Base-by-base conservation (phyloP, 2,797 vertebrate genomes). In the Pempheris klunzingeri region DNA sequence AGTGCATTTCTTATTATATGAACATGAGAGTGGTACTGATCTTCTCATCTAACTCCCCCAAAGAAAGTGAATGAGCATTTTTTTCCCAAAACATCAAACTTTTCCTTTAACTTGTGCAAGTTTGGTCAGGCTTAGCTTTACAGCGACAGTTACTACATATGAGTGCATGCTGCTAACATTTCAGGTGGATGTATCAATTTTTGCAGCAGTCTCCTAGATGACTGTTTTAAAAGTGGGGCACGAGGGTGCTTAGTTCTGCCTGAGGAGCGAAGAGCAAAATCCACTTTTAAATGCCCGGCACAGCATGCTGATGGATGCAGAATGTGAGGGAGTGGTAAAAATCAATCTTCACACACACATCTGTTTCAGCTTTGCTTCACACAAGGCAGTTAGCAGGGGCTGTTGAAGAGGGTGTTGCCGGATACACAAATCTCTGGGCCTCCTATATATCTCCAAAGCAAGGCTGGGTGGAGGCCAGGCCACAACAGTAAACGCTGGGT, bases 281-380 rank as follows among this genome's bases (percentile, higher is more conserved):
- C 71, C 34, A 30, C 82, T 80, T 81, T 81, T 81, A 82, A 91
- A 85, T 86, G 77, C 83, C 76, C 80, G 2, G 44, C 80, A 68
- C 83, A 86, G 86, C 78, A 80, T 84, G 91, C 89, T 93, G 92
- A 92, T 89, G 80, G 86, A 87, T 91, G 89, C 88, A 87, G 87
- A 92, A 89, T 78, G 80, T 71, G 79, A 92, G 91, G 91, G 92
- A 87, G 90, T 89, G 88, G 91, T 84, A 77, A 87, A 82, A 88
- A 86, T 90, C 88, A 47, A 85, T 91, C 87, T 78, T 77, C 76
- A 77, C 74, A 74, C 81, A 84, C 88, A 92, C 93, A 94, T 95
- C 94, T 95, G 94, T 87, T 93, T 93, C 78, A 88, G 89, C 82
- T 95, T 95, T 94, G 84, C 88, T 88, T 92, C 88, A 90, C 87